Evolutionary conservation across 23 tunicate genomes (phyloP), one percentile per base, ranked within the genome.

Genomic region (Halocynthia aurantium): DNA sequence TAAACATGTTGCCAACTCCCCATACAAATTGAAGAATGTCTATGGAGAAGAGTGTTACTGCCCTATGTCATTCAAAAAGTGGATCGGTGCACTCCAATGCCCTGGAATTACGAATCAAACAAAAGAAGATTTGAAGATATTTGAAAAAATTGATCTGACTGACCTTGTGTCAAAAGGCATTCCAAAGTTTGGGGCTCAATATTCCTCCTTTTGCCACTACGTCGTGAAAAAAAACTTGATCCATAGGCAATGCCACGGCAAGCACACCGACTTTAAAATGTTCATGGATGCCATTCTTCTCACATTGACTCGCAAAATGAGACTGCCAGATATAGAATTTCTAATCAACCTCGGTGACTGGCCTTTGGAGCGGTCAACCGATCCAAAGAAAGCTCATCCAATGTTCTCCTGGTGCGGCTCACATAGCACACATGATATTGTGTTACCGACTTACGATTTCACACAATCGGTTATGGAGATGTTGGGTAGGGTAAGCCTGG

Each of bases 341-440:
- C 78, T 86, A 22, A 80, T 87, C 71, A 96, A 96, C 81, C 82
- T 96, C 6, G 99, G 99, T 5, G 99, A 96, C 53, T 96, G 99
- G 99, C 99, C 99, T 8, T 67, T 96, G 61, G 96, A 85, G 55
- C 73, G 84, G 22, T 72, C 72, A 50, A 31, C 44, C 44, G 80
- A 67, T 13, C n/a, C 76, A 17, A 80, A 79, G 40, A 71, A 95
- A 53, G 91, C 96, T 19, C 75, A 85, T 6, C 99, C 99, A 20
- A 81, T 96, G 21, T 68, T 96, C 60, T 89, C 96, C 21, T 96
- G 99, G 99, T 96, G 99, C 76, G 99, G 99, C 11, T 89, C 96
- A 6, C 76, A 89, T 10, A 50, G 52, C 10, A 77, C 92, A 53
- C 62, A 53, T 52, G 99, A 96, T 77, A 90, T 96, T 63, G 80